phyloP scores from a whole-genome alignment of 2,113 vertebrate genomes.

The Takifugu flavidus region DNA sequence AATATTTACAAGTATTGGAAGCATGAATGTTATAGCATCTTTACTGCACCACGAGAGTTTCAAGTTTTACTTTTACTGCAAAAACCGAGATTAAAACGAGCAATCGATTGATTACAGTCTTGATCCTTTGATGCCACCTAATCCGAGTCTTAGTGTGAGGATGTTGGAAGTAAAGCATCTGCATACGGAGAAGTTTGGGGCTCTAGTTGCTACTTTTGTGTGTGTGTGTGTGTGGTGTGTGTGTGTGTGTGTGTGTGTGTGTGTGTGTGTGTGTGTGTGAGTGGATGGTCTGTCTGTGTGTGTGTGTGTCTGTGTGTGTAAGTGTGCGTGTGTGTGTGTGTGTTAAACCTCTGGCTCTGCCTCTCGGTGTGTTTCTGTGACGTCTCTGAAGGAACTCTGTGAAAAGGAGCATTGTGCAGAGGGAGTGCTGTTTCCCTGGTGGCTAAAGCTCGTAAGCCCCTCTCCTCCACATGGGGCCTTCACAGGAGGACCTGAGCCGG shows the following conservation, averaged over 20 bases:
- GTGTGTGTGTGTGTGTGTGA: constrained; percentile 12
- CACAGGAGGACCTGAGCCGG: constrained; percentile 51
- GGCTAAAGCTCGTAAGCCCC: constrained; percentile 64
- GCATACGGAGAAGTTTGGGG: constrained; percentile 55
- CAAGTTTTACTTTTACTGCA: constrained; percentile 52
- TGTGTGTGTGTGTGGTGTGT: constrained; percentile 8
- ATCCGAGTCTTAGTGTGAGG: constrained; percentile 60
- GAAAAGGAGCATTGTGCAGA: constrained; percentile 74
- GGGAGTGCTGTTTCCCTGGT: constrained; percentile 63
- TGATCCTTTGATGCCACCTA: constrained; percentile 63
- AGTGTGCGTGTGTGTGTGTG: background rate
- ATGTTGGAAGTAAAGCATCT: constrained; percentile 56
- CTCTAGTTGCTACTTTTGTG: constrained; percentile 31
- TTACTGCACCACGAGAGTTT: constrained; percentile 12
- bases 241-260: constrained; percentile 3
- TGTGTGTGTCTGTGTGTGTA: constrained; percentile 5
- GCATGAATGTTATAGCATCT: background rate
- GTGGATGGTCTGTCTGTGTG: constrained; percentile 1
- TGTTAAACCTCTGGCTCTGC: constrained; percentile 48
- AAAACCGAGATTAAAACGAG: constrained; percentile 29
- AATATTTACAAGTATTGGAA: background rate
- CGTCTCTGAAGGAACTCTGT: constrained; percentile 43
- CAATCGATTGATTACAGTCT: constrained; percentile 50
- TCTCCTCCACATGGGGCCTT: constrained; percentile 62
- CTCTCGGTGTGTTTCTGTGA: constrained; percentile 57